Conservation (phyloP, 1,140 invertebrate genomes). For the Cryptotermes secundus region DNA sequence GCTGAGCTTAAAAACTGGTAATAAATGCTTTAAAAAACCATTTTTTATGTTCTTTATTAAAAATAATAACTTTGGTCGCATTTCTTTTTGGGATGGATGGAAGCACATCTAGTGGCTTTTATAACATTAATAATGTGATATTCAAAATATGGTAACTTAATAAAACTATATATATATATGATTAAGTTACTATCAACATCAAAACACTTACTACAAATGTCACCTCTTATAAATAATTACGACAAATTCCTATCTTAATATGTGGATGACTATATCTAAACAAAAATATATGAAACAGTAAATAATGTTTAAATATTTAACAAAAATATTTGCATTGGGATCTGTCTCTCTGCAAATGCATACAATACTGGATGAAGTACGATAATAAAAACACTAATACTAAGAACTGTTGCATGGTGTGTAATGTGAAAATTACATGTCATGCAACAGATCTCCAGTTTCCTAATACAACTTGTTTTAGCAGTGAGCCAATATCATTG, state of each 20-base stretch:
- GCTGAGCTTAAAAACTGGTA: background rate
- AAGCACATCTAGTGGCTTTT: constrained; percentile 7
- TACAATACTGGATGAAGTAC: background rate
- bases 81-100: background rate
- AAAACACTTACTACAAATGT: background rate
- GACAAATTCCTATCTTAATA: background rate
- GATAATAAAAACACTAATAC: background rate
- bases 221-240: background rate
- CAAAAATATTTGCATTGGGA: background rate
- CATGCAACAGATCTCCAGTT: no score
- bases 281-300: background rate
- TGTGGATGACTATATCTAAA: background rate
- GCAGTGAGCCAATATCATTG: no score
- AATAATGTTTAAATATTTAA: background rate
- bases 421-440: no score
- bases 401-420: background rate
- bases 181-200: background rate
- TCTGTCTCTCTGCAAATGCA: background rate
- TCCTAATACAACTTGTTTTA: no score
- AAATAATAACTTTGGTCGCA: background rate
- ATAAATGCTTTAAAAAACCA: background rate
- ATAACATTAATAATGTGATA: background rate
- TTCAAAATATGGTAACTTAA: background rate
- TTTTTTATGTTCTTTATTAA: background rate
- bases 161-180: background rate